Percentiles rank a stretch among this genome's conserved stretches.
Evolutionary conservation across 2,888 invertebrate genomes (phyloP).

Genomic region (Polymixis flavicincta): DNA sequence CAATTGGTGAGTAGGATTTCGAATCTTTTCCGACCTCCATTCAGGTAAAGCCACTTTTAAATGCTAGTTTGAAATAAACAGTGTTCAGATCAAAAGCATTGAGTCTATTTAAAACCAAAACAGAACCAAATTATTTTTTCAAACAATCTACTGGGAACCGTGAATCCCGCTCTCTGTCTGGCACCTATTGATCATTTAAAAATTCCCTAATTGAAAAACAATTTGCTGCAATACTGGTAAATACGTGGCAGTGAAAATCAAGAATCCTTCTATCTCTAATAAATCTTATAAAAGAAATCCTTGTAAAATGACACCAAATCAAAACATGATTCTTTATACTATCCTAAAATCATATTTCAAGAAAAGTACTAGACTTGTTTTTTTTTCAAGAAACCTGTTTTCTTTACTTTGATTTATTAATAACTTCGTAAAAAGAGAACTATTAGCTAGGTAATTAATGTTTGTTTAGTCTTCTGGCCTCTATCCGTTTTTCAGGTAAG

Average conservation of each 20-base stretch:
- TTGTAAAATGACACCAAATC: neutral
- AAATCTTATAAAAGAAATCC: neutral
- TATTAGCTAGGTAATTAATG: conserved; percentile 37
- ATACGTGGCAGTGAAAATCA: neutral
- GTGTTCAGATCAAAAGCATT: neutral
- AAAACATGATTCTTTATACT: neutral
- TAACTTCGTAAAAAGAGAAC: conserved; percentile 5
- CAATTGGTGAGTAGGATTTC: neutral
- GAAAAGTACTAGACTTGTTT: neutral
- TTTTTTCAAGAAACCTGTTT: neutral
- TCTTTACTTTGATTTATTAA: neutral
- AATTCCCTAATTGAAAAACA: neutral
- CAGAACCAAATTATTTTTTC: neutral
- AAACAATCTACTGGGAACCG: neutral
- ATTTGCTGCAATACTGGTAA: neutral
- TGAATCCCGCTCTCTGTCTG: neutral
- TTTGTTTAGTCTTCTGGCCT: conserved; percentile 38
- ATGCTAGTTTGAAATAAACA: neutral
- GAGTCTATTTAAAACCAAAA: neutral
- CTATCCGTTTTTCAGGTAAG: conserved; percentile 31
- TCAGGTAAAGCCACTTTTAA: too few relatives aligned
- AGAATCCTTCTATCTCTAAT: neutral
- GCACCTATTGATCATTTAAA: neutral
- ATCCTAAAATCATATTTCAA: neutral
- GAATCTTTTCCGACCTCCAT: too few relatives aligned